Evolutionary conservation across 1,140 invertebrate species (phyloP), one percentile per base, ranked within the genome.

Genomic region (silkworm (Bombyx mori)): DNA sequence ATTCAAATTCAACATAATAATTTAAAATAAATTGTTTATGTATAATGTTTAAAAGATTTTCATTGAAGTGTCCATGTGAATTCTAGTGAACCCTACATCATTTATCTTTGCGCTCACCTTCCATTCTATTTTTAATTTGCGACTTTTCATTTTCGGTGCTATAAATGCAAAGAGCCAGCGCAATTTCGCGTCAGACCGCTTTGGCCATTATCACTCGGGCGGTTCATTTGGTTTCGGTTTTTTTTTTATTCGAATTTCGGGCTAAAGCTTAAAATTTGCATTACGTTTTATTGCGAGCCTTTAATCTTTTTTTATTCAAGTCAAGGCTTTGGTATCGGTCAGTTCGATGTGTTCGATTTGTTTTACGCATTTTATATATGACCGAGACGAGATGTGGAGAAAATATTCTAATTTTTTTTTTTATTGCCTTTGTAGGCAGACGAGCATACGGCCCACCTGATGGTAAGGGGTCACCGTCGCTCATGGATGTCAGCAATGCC

Each of bases 151-250:
- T 71, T 69, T 69, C 57, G 68, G 68, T 69, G 63, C 71, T 73
- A 67, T 73, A 71, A 73, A 73, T 73, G 71, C 71, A 73, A 73
- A 73, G 66, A 61, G 66, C 62, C 59, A 63, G 56, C 65, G 66
- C 70, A 70, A 73, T 73, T 71, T 65, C 52, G 60, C 58, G 52
- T 61, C 53, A 59, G 56, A 61, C 58, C 55, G 63, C 55, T 63
- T 68, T 52, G 22, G 56, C 68, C 62, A 65, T 72, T 75, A 72
- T 63, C 65, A 52, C 55, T 55, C 56, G 48, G 50, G 56, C 57
- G 54, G 54, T 68, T 71, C 68, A 68, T 71, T 73, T 71, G 63
- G 57, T 62, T 62, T 51, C 51, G 58, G 57, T 66, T 62, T 35
- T 35, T 35, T 35, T 35, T 35, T 44, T 54, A 54, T 44, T 18